Percentiles rank a stretch among this genome's conserved stretches.
Conservation (phyloP, 2,888 invertebrate species). For the Cantharis nigra region DNA sequence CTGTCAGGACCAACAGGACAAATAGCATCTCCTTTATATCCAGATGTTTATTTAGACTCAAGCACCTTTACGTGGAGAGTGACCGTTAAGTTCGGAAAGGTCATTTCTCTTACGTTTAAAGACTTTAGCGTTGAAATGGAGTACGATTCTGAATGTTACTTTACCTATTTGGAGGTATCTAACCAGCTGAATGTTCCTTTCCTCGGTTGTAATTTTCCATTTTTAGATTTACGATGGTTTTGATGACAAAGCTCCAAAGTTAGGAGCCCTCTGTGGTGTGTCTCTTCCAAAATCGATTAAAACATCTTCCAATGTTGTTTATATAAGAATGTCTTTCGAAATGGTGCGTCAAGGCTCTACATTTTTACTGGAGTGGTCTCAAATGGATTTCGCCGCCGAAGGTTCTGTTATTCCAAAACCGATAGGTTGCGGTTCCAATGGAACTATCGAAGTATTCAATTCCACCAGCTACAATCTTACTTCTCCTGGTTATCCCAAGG, state of each 20-base stretch:
- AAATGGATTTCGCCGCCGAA: slow-evolving; percentile 41
- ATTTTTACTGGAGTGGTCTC: slow-evolving; percentile 60
- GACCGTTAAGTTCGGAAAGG: slow-evolving; percentile 60
- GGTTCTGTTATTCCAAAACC: slow-evolving; percentile 5
- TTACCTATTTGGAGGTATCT: slow-evolving; percentile 30
- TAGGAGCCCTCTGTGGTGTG: slow-evolving; percentile 63
- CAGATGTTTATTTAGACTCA: slow-evolving; percentile 54
- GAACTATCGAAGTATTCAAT: slow-evolving; percentile 42
- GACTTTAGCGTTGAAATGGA: slow-evolving; percentile 50
- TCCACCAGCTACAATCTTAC: slow-evolving; percentile 52
- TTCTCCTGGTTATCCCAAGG: slow-evolving; percentile 79
- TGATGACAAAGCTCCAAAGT: slow-evolving; percentile 63
- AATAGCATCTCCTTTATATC: slow-evolving; percentile 81
- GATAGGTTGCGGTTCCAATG: slow-evolving; percentile 35
- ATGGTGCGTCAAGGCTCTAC: slow-evolving; percentile 54
- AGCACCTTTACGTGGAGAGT: slow-evolving; percentile 73
- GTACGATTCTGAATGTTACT: slow-evolving; percentile 38
- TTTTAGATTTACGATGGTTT: slow-evolving; percentile 75
- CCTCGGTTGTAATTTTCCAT: not conserved
- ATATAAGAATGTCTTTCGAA: slow-evolving; percentile 53
- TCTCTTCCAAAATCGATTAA: slow-evolving; percentile 58
- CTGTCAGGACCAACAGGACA: slow-evolving; percentile 70
- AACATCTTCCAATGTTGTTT: slow-evolving; percentile 67
- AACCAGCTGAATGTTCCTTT: no score
- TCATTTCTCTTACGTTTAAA: slow-evolving; percentile 60